These are phyloP conservation scores for Aphidoletes aphidimyza DNA, from an alignment of 2,888 invertebrate species.

Conservation along the genomic window DNA sequence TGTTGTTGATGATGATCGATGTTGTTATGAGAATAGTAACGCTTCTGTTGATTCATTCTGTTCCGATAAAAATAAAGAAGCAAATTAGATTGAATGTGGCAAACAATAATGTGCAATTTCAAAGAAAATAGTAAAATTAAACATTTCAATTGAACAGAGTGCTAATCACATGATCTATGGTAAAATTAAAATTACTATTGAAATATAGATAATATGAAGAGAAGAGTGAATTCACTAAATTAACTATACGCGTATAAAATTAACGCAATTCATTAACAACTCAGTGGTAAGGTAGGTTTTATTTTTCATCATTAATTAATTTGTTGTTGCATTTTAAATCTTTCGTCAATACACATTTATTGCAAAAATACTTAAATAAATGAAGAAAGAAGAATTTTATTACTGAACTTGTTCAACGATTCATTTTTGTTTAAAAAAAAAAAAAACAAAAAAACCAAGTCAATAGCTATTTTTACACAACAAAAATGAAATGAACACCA, in stretches of 20 bases:
- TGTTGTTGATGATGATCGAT: slow-evolving; percentile 15
- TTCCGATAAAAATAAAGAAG: background rate
- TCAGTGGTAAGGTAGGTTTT: too few relatives aligned
- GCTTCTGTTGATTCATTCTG: slow-evolving; percentile 51
- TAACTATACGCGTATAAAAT: background rate
- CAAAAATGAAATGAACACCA: background rate
- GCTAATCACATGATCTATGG: background rate
- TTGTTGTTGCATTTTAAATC: too few relatives aligned
- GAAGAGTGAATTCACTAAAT: background rate
- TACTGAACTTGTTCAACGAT: too few relatives aligned
- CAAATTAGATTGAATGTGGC: background rate
- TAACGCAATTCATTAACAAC: background rate
- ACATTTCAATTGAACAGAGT: background rate
- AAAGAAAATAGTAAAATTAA: background rate
- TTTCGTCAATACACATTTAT: too few relatives aligned
- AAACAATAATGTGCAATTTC: too few relatives aligned
- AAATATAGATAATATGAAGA: background rate
- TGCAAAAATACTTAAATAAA: too few relatives aligned
- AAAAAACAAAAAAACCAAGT: too few relatives aligned
- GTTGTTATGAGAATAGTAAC: slow-evolving; percentile 26
- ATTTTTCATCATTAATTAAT: background rate
- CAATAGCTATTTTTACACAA: background rate
- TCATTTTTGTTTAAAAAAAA: too few relatives aligned
- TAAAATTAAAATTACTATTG: slow-evolving; percentile 31
- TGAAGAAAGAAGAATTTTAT: too few relatives aligned